phyloP scores from a whole-genome alignment of 2,888 invertebrate species.

The Pseudococcus viburni region DNA sequence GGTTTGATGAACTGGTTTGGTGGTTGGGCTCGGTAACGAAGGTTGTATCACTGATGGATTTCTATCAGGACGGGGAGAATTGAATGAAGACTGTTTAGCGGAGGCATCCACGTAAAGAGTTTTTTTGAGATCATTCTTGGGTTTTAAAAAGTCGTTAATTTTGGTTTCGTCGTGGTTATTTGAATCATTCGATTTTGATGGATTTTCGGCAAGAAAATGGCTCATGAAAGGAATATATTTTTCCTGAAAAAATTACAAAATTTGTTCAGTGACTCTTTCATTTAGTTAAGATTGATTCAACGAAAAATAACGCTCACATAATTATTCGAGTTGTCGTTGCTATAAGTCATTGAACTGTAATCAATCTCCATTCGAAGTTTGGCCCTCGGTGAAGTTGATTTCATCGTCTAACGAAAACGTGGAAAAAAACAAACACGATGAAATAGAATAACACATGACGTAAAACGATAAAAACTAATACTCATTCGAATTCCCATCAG shows the following conservation, averaged over 20 bases:
- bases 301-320: neutral
- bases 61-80: neutral
- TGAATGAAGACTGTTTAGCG: neutral
- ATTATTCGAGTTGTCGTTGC: neutral
- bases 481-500: neutral
- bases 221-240: neutral
- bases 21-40: neutral
- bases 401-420: neutral
- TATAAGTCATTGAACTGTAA: conserved; percentile 2
- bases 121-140: neutral
- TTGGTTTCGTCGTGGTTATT: neutral
- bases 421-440: neutral
- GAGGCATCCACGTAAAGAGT: neutral
- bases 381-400: neutral
- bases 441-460: neutral
- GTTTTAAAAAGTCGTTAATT: neutral
- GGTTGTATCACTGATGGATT: neutral
- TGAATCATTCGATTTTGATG: neutral
- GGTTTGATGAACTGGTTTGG: neutral
- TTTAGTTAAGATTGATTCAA: neutral
- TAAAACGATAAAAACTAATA: neutral
- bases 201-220: neutral
- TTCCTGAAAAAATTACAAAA: neutral
- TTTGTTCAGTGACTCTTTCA: neutral
- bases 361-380: conserved; percentile 15